Percentiles rank a stretch among this genome's conserved stretches.
These are phyloP conservation scores for Hucho hucho DNA, from an alignment of 2,113 vertebrate species.

Conservation along the genomic window DNA sequence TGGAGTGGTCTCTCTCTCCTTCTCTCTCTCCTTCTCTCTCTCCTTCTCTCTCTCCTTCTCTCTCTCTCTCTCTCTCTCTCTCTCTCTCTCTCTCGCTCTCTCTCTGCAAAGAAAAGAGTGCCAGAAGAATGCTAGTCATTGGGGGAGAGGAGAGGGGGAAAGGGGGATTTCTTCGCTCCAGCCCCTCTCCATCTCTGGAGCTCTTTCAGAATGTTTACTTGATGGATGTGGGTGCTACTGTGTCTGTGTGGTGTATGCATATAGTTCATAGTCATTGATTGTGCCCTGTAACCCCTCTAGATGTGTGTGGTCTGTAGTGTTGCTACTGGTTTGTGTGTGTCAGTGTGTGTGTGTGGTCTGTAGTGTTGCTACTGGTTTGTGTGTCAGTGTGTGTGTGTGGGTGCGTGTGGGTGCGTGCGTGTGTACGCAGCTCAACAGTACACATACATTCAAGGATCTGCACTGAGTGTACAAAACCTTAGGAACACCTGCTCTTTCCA, in stretches of 20 bases:
- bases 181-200: slow-evolving; percentile 34
- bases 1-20: slow-evolving; percentile 45
- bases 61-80: too few species aligned
- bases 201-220: slow-evolving; percentile 6
- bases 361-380: too few species aligned
- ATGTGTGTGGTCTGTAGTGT: too few species aligned
- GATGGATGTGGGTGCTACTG: slow-evolving; percentile 35
- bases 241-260: slow-evolving; percentile 51
- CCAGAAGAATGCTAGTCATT: background rate
- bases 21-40: background rate
- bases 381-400: slow-evolving; percentile 58
- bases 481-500: too few species aligned
- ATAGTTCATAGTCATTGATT: background rate
- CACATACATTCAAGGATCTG: too few species aligned
- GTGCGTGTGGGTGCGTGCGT: slow-evolving; percentile 53
- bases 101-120: slow-evolving; percentile 27
- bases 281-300: too few species aligned
- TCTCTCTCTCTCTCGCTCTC: too few species aligned
- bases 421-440: background rate
- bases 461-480: too few species aligned
- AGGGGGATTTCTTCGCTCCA: slow-evolving; percentile 4
- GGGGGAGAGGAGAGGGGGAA: background rate
- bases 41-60: too few species aligned
- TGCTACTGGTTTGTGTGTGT: slow-evolving; percentile 30
- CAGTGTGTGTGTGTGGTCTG: slow-evolving; percentile 26